Evolutionary conservation across 2,888 invertebrate genomes (phyloP).

Genomic region (Carpatolechia fugitivella): DNA sequence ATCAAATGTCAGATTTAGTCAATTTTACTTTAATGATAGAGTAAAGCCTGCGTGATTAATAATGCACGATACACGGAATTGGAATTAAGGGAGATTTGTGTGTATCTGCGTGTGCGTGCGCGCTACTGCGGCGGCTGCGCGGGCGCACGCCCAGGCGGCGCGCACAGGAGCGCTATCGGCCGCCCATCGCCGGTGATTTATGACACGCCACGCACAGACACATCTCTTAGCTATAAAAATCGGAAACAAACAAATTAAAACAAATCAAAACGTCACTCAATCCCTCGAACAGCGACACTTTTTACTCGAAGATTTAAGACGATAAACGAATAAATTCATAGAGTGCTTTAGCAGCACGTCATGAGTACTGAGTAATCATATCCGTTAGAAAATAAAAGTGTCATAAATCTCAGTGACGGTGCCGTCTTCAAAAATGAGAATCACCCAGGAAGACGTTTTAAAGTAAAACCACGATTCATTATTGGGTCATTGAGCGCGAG

Average conservation of each 20-base stretch:
- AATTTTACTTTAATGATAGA: slow-evolving; percentile 64
- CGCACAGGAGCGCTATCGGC: slow-evolving; percentile 59
- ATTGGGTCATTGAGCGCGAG: slow-evolving; percentile 65
- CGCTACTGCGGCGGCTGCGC: slow-evolving; percentile 29
- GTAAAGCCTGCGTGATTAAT: slow-evolving; percentile 70
- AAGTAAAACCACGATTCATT: slow-evolving; percentile 68
- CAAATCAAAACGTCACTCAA: slow-evolving; percentile 24
- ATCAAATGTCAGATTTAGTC: slow-evolving; percentile 75
- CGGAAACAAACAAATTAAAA: slow-evolving; percentile 37
- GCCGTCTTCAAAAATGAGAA: slow-evolving; percentile 46
- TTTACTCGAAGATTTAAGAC: not conserved
- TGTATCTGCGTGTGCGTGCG: slow-evolving; percentile 22
- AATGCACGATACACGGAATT: slow-evolving; percentile 48
- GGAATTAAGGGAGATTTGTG: slow-evolving; percentile 46
- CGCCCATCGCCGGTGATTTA: slow-evolving; percentile 68
- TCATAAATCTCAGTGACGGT: slow-evolving; percentile 29
- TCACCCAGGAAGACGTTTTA: slow-evolving; percentile 62
- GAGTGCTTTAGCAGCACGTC: not conserved
- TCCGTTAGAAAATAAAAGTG: slow-evolving; percentile 16
- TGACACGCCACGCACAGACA: slow-evolving; percentile 54
- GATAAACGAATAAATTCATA: slow-evolving; percentile 8
- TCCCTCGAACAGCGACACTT: slow-evolving; percentile 14
- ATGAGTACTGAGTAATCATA: slow-evolving; percentile 15
- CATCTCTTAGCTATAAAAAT: slow-evolving; percentile 39
- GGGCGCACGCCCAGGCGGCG: slow-evolving; percentile 28